Conservation (phyloP, 2,888 invertebrate species). For the Acleris holmiana region DNA sequence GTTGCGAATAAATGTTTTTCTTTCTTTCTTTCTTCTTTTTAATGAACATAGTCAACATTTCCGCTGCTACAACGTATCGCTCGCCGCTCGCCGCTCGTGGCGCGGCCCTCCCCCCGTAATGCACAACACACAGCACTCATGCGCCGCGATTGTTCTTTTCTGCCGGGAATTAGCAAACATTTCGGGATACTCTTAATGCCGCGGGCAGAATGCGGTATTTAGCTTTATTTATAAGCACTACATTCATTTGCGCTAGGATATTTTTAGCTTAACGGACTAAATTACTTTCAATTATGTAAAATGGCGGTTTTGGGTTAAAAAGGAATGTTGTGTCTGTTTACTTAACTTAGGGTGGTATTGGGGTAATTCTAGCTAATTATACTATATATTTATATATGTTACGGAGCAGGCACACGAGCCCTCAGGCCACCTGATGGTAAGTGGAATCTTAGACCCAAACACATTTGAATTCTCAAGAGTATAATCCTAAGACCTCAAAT, state of each 20-base stretch:
- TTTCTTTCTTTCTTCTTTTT: no score
- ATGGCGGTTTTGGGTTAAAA: neutral
- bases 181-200: conserved; percentile 76
- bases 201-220: conserved; percentile 62
- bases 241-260: neutral
- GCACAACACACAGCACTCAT: conserved; percentile 72
- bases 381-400: no score
- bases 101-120: conserved; percentile 57
- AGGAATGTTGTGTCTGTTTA: no score
- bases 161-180: conserved; percentile 77
- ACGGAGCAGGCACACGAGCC: no score
- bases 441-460: no score
- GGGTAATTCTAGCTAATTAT: no score
- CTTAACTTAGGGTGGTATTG: no score
- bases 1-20: no score
- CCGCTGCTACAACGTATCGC: neutral
- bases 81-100: conserved; percentile 13
- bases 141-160: conserved; percentile 73
- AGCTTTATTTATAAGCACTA: conserved; percentile 32
- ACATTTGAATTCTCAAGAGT: no score
- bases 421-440: no score
- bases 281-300: neutral
- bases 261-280: neutral
- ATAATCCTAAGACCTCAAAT: no score
- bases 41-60: no score